Base-by-base conservation (phyloP, 1,140 invertebrate genomes). In the Eurosta solidaginis region DNA sequence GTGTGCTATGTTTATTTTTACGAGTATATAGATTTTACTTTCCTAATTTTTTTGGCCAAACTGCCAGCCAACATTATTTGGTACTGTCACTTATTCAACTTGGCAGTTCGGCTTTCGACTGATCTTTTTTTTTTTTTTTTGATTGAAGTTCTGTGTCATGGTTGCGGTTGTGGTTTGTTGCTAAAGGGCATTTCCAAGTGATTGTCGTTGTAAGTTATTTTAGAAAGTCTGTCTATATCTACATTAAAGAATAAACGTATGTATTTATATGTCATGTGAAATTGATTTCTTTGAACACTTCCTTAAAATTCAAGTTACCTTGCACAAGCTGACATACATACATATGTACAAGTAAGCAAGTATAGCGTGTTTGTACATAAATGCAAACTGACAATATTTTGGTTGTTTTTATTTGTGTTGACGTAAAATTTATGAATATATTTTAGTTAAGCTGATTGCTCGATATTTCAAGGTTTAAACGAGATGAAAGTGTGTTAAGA, bases 201-300 rank as follows among this genome's bases (percentile, higher is more conserved):
- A 68, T 33, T 40, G 59, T 5, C 14, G 36, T 20, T 68, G 59
- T 68, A 29, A 40, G 27, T 68, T 40, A 4, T 20, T 52, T 52
- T 49, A 17, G 47, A 17, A 49, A 17, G 9, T 17, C 12, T 4
- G 47, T 49, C 12, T 17, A 22, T 22, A 9, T 10, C 4, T 1
- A 27, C 20, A 6, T 40, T 4, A 4, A 0, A 20, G n/a, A 22
- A n/a, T 36, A 14, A 3, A 4, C 45, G 45, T 47, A n/a, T 47
- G 45, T 12, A 5, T 47, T 10, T 59, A 3, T 12, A 0, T 68
- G 33, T 42, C 17, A 20, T n/a, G 17, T 36, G 33, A 40, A 68
- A 68, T 68, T 68, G 59, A 68, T 68, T 68, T 68, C 40, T 68
- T 68, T 33, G 33, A 29, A 68, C 59, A 68, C 59, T 68, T 40